A percentile compares a stretch with the other conserved stretches of the same genome.
These are phyloP conservation scores for Xiphorhynchus erythropygius DNA, from an alignment of 2,797 vertebrate genomes.

Conservation along the genomic window DNA sequence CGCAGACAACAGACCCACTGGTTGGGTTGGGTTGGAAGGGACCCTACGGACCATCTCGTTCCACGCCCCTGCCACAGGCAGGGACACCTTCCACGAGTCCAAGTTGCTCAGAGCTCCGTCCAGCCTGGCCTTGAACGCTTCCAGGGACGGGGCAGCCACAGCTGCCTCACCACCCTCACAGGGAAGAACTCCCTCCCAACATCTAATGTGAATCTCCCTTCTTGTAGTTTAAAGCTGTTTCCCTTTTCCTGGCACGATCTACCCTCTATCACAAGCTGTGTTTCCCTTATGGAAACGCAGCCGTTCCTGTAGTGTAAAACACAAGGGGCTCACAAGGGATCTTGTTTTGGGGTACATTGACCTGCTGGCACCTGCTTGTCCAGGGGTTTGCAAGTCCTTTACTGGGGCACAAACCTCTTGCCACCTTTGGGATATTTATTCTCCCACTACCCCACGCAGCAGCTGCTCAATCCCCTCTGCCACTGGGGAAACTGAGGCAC, in stretches of 20 bases:
- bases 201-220: background rate
- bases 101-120: background rate
- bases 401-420: background rate
- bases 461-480: background rate
- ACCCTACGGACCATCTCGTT: background rate
- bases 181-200: background rate
- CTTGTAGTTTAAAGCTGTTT: background rate
- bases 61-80: background rate
- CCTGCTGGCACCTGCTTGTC: too few relatives aligned
- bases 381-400: background rate
- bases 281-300: background rate
- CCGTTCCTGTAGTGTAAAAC: accelerated
- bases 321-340: accelerated
- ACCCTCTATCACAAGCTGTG: background rate
- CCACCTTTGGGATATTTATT: accelerated
- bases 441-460: accelerated
- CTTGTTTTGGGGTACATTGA: accelerated
- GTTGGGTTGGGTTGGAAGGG: background rate
- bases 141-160: background rate
- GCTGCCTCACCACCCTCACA: background rate
- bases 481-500: background rate
- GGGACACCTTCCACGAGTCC: background rate
- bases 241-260: background rate
- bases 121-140: background rate
- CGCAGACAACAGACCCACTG: background rate